Conservation (phyloP, 2,797 vertebrate species). For the Sebastes kiyomatsui region DNA sequence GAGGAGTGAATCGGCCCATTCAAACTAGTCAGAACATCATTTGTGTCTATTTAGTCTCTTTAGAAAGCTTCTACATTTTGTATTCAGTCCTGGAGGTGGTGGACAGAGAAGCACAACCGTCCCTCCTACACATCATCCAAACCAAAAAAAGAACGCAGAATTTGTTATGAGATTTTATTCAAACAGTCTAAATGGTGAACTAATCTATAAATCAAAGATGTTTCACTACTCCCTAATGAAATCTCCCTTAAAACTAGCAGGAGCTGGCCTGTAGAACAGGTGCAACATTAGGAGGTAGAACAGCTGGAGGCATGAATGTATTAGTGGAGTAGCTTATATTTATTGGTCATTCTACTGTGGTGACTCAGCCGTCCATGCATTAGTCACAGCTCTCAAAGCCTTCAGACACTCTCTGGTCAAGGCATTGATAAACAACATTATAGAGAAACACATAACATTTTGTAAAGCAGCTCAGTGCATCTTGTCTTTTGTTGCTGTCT, state of each 20-base stretch:
- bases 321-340: neutral
- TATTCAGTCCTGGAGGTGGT: neutral
- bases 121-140: conserved; percentile 1
- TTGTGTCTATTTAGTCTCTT: conserved; percentile 11
- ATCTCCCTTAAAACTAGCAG: neutral
- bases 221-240: neutral
- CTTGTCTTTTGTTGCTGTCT: neutral
- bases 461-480: neutral
- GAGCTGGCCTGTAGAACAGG: neutral
- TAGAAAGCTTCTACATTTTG: neutral
- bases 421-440: conserved; percentile 8
- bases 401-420: conserved; percentile 4
- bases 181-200: neutral
- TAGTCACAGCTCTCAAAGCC: conserved; percentile 36
- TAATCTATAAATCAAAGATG: neutral
- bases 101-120: neutral
- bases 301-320: neutral
- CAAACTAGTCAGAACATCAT: conserved; percentile 9
- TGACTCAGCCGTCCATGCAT: conserved; percentile 36
- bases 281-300: neutral
- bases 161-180: neutral
- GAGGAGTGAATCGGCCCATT: conserved; percentile 35
- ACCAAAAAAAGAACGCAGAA: neutral
- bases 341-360: conserved; percentile 1
- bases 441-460: conserved; percentile 1